Base-by-base conservation (phyloP, 2,113 vertebrate species). In the Thryonomys swinderianus region DNA sequence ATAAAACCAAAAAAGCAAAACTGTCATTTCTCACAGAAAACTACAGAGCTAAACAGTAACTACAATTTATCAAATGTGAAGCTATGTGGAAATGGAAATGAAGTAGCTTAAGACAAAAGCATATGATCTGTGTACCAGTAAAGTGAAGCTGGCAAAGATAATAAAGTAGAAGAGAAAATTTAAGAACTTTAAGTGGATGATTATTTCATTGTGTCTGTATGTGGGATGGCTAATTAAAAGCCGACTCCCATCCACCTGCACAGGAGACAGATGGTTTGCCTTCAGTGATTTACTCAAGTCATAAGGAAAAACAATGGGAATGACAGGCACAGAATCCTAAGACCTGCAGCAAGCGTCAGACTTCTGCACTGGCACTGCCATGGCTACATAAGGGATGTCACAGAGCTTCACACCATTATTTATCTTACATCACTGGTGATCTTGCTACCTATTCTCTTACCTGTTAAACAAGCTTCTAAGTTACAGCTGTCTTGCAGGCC, bases 121-220 rank as follows among this genome's bases (percentile, higher is more conserved):
- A 62, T 4, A 61, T 23, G 7, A 16, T 83, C 1, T 37, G n/a
- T 30, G 13, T 84, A 21, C n/a, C 0, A 20, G 55, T 55, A 80
- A 91, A 32, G 37, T 74, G 40, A 93, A 76, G 17, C 12, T 91
- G 42, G 23, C 40, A 94, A 84, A 89, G 32, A 48, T 69, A 96
- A 89, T 6, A 40, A 4, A 91, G 4, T 25, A 88, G 10, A 57
- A 55, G 10, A 42, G 21, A 84, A 85, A 78, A 90, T 53, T 76
- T n/a, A 78, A 40, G 18, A 48, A 3, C 11, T 86, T 91, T 74
- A 78, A 86, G 21, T 71, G 20, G 48, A 1, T 27, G 21, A 18
- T 71, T 78, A 34, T 45, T 25, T 80, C 53, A 85, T 55, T 7
- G 7, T 4, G 0, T 25, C 48, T 90, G 94, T 91, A 51, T 85